Base-by-base conservation (phyloP, 1,140 invertebrate species). In the Temnothorax nylanderi region DNA sequence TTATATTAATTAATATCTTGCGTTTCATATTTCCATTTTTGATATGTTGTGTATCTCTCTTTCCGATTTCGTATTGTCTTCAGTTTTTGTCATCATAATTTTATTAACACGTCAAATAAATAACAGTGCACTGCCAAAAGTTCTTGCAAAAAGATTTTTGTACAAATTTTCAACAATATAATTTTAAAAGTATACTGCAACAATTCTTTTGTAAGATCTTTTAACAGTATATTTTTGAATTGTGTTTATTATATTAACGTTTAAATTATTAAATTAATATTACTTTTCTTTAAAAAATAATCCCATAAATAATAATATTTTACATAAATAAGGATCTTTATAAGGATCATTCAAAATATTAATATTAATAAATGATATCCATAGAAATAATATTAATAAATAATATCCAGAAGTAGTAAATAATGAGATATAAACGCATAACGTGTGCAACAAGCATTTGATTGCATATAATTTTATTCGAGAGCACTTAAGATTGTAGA, bases 11-110 rank as follows among this genome's bases (percentile, higher is more conserved):
- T 65, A 67, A 80, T 80, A 13, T 8, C 3, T 37, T 18, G 7
- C 11, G 21, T 44, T 54, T 78, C 5, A n/a, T 67, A 37, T 67
- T 71, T 69, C 6, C 2, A 44, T 81, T 58, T 44, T 71, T 81
- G 65, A 81, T 81, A 56, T 58, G 64, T 81, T 71, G n/a, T 56
- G 51, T 26, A 26, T 71, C 37, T 56, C 34, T 67, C 8, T 81
- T 44, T 56, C 65, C 26, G 18, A 81, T 37, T 81, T 81, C 21
- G 6, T 58, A 56, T 41, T 71, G 49, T 81, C 18, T 32, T 56
- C 26, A 21, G 10, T 3, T 44, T 16, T 51, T 44, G 34, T 56
- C 37, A 69, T 54, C n/a, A 51, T 49, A 41, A 32, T 13, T 67
- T 21, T 69, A 34, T 34, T 56, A n/a, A 81, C 7, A n/a, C 56